Base-by-base conservation (phyloP, 2,797 vertebrate species). In the Numenius phaeopus region DNA sequence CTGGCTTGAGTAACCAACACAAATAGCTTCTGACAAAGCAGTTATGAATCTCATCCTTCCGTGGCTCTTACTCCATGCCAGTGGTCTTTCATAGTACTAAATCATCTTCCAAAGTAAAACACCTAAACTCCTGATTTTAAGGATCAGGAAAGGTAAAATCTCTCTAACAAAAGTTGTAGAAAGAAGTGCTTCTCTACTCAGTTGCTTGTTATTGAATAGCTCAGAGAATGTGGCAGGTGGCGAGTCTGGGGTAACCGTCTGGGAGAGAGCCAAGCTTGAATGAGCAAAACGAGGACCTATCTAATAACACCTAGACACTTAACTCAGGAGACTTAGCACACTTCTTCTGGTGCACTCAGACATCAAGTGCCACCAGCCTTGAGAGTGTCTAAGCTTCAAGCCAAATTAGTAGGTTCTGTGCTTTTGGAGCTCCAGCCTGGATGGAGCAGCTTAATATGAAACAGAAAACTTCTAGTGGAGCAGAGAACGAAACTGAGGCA, bases 291-390 rank as follows among this genome's bases (percentile, higher is more conserved):
- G 7, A 82, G 3, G 5, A 85, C 30, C 27, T 47, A 13, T 7
- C 2, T 26, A 18, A 26, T 11, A 67, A 16, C 6, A 21, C 6
- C 44, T 19, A 11, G 16, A 20, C 18, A n/a, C 1, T 0, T 23
- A 69, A n/a, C 7, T 52, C 29, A 11, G n/a, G 30, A 85, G 34
- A 49, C 8, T 29, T 27, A 54, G 18, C 5, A 18, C 13, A 7
- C 14, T 16, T 32, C 26, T n/a, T 64, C 11, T 40, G 58, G 17
- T 40, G 4, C 8, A 11, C 18, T 40, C 20, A 86, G 34, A 40
- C 6, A 21, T 7, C 0, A 1, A 57, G 22, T 14, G 11, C 8
- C 5, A 14, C 6, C 37, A 77, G 11, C 11, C 47, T 13, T 44
- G 9, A 75, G 40, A 82, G 8, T 8, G n/a, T 16, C 5, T 10